Base-by-base conservation (phyloP, 37 sponge, comb jelly and placozoan genomes). In the Spongilla lacustris region DNA sequence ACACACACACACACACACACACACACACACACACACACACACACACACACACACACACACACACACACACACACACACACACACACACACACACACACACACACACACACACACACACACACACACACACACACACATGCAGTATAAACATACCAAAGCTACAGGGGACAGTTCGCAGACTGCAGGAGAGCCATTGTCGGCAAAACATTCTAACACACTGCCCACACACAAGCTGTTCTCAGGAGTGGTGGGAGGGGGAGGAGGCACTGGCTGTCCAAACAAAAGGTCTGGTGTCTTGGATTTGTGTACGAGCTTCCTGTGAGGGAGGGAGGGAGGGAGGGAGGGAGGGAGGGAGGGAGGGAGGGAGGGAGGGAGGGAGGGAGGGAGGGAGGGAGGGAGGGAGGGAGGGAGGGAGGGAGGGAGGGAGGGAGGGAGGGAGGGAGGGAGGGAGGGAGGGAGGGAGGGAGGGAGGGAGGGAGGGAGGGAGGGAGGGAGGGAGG, bases 251-350 rank as follows among this genome's bases (percentile, higher is more conserved):
- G 73, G n/a, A 66, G 88, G 89, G 67, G 90, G 90, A 24, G 90
- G 90, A 75, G 90, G 86, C 26, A 81, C 50, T 77, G 66, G 32
- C 50, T 74, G 86, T 36, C 90, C 86, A 74, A 90, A 85, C 48
- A 79, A 80, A 76, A 90, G 86, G 77, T 90, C 90, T 32, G 75
- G 38, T 32, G 90, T 90, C 27, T 49, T 50, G 19, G 75, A 17
- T 4, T 86, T 76, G 17, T 50, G 71, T 36, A 85, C 67, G 70
- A 79, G 37, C 75, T 90, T 90, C 81, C 90, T 90, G 48, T 10
- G 30, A 0, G 46, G 24, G 6, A 37, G 26, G 12, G n/a, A 6
- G 26, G 3, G 41, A 33, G 27, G 5, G 49, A 37, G n/a, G 14
- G 36, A 8, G 36, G 5, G 9, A 30, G 32, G 14, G 32, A 75